Evolutionary conservation across 2,797 vertebrate species (phyloP).

Genomic region (Phataginus tetradactyla): DNA sequence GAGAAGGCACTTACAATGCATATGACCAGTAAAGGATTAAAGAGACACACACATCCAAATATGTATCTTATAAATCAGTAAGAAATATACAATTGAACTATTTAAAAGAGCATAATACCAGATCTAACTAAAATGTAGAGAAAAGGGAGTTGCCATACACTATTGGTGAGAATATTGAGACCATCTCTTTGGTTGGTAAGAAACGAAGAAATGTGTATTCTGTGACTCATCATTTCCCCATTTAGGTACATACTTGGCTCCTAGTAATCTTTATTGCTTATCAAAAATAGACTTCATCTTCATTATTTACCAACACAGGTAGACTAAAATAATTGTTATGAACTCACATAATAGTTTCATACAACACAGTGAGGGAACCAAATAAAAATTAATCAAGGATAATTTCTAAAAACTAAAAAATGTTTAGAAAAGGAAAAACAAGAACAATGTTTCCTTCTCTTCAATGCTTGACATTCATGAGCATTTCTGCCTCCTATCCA

Average conservation of each 20-base stretch:
- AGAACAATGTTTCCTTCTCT: not conserved
- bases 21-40: not conserved
- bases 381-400: slow-evolving; percentile 21
- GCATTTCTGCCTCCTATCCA: not conserved
- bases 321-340: slow-evolving; percentile 15
- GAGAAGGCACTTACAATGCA: not conserved
- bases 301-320: not conserved
- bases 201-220: not conserved
- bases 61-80: not conserved
- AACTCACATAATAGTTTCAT: not conserved
- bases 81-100: not conserved
- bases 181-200: not conserved
- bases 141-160: not conserved
- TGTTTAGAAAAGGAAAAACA: not conserved
- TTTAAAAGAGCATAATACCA: not conserved
- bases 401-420: slow-evolving; percentile 9
- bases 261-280: not conserved
- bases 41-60: not conserved
- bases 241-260: not conserved
- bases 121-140: not conserved
- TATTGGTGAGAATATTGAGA: not conserved
- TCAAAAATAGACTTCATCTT: slow-evolving; percentile 11
- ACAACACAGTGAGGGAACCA: not conserved
- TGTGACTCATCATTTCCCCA: not conserved
- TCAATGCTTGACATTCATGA: not conserved